Base-by-base conservation (phyloP, 2,113 vertebrate species). In the Merops nubicus region DNA sequence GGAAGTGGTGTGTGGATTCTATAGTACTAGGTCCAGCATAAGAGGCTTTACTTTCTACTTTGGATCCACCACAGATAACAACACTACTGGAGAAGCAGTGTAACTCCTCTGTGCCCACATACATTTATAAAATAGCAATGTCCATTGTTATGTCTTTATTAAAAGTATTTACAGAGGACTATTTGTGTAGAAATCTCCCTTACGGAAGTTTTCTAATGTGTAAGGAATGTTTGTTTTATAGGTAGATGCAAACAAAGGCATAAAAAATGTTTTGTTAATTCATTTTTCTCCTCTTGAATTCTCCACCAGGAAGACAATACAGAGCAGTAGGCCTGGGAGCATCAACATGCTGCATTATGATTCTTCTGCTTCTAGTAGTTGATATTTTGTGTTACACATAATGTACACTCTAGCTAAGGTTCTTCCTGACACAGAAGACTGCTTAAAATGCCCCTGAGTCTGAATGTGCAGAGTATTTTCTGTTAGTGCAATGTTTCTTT, bases 51-150 rank as follows among this genome's bases (percentile, higher is more conserved):
- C 13, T 74, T 93, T 83, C 33, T 50, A 0, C 20, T 62, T 51
- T 28, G 53, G 8, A 34, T 47, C 5, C 0, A 0, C 3, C 62
- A 50, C 12, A 62, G 26, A 36, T 47, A 43, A 17, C 1, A 5
- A 2, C 28, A 13, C 28, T 79, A n/a, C 33, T 47, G 77, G 25
- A 67, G 36, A 48, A 36, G 34, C 4, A 59, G 15, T 13, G 23
- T 21, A 59, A 4, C 7, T 64, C 38, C 23, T 84, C 31, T 42
- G 25, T 69, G 40, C 42, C 79, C 45, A 31, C 22, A 19, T 2
- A 11, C 9, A 73, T 5, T 47, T 81, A 18, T 15, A 60, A 88
- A 67, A 65, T 8, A 69, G 26, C 15, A 53, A 25, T 7, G 19
- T 45, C 17, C 21, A 38, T 85, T 67, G 9, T 43, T 50, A 26